Conservation (phyloP, 1,140 invertebrate species). For the Eulimnadia texana region DNA sequence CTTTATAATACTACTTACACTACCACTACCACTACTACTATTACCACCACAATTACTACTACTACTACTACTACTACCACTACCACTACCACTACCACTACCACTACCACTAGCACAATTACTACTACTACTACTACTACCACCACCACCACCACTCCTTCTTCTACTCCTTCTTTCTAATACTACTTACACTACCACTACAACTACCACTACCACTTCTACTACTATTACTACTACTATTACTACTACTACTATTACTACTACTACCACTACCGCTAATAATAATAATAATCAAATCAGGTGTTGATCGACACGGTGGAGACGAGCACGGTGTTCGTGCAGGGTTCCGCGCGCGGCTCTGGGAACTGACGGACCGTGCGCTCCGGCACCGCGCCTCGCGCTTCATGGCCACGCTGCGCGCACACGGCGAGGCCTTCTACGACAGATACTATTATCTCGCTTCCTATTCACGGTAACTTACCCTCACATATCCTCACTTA, state of each 20-base stretch:
- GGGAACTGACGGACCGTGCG: conserved; percentile 22
- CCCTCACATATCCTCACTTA: no score
- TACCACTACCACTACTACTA: no score
- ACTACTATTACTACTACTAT: background rate
- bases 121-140: no score
- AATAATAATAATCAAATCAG: conserved; percentile 13
- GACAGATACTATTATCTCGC: conserved; percentile 25
- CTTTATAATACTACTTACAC: no score
- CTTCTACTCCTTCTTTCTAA: no score
- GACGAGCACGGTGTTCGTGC: conserved; percentile 22
- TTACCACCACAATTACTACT: no score
- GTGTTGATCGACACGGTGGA: conserved; percentile 22
- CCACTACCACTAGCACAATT: no score
- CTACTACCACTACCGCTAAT: background rate
- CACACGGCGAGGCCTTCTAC: conserved; percentile 22
- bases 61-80: no score
- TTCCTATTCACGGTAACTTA: conserved; percentile 22
- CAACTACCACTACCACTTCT: no score
- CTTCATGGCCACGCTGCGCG: conserved; percentile 20
- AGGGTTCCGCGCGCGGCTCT: conserved; percentile 23
- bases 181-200: no score
- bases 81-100: no score
- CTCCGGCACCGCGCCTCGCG: conserved; percentile 19
- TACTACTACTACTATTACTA: background rate
- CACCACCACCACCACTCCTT: no score